Conservation (phyloP, 2,113 vertebrate genomes). For the Dascyllus trimaculatus region DNA sequence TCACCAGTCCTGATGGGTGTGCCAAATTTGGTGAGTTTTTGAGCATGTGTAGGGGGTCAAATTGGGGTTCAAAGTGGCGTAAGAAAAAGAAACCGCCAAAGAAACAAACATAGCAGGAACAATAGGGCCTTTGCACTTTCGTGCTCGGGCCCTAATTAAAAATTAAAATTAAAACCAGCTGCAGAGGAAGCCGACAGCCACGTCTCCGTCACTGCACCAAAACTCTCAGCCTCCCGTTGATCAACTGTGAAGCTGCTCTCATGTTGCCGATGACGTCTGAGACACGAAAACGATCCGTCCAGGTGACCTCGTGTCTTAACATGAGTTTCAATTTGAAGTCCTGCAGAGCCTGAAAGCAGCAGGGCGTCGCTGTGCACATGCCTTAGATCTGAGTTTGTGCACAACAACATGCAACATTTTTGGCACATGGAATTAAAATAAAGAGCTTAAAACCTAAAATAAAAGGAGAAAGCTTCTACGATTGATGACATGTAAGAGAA, state of each 20-base stretch:
- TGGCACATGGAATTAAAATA: no score
- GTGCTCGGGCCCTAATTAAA: no score
- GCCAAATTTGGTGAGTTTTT: no score
- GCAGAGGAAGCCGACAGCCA: conserved; percentile 23
- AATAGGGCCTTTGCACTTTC: no score
- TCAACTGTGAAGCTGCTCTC: background rate
- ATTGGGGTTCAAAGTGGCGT: no score
- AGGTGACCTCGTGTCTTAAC: background rate
- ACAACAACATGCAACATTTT: background rate
- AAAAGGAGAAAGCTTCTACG: background rate
- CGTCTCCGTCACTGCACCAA: conserved; percentile 7
- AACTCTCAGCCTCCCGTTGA: background rate
- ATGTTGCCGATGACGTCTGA: background rate
- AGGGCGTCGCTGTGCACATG: background rate
- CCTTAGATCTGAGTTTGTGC: background rate
- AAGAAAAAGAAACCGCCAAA: no score
- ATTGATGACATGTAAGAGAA: background rate
- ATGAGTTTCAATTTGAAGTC: background rate
- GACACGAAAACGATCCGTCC: background rate
- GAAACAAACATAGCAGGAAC: no score
- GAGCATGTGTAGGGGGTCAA: no score
- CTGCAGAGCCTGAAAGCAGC: background rate
- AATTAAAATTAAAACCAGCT: conserved; percentile 22
- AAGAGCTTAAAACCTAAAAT: background rate
- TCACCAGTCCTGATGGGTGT: no score